Evolutionary conservation across 2,888 invertebrate genomes (phyloP), one percentile per base, ranked within the genome.

Genomic region (Stenolophus ochropezus): DNA sequence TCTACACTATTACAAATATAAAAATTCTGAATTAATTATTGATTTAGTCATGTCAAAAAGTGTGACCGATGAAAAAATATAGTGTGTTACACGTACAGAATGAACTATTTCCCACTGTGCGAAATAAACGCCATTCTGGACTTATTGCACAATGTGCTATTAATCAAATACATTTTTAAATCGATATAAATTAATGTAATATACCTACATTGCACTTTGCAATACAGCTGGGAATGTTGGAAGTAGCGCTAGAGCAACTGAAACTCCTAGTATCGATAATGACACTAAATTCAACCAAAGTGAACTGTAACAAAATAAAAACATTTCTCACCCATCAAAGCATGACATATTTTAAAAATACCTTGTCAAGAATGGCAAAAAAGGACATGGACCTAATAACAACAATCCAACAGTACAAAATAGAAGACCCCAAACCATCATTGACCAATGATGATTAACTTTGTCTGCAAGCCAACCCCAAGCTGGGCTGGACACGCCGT

Each of bases 211-310:
- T 11, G 94, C 94, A 88, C 93, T 93, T 53, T 92, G 92, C 21
- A 95, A 88, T 8, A 95, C 92, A 84, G 93, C 93, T 91, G 95
- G 94, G 86, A 94, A 95, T 0, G 95, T 95, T 1, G 95, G 95
- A 83, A 95, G 89, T 33, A 95, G 89, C 2, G 94, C 93, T 81
- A 95, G 88, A 4, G 95, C 94, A 25, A 94, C 94, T 0, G 94
- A 93, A 80, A 94, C 89, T 18, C 95, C 95, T 47, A 95, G 87
- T 75, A 94, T 91, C 11, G 93, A 93, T 16, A 95, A 88, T 1
- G 94, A 92, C 6, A 93, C 89, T 69, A 95, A 88, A 86, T 94
- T 93, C 83, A 94, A 85, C 93, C 93, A 93, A 3, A 95, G 87
- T 16, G 91, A 91, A 84, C 94, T 94, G 87, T 11, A 76, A 56